phyloP scores from a whole-genome alignment of 1,140 invertebrate genomes.

The Leptinotarsa defecta region DNA sequence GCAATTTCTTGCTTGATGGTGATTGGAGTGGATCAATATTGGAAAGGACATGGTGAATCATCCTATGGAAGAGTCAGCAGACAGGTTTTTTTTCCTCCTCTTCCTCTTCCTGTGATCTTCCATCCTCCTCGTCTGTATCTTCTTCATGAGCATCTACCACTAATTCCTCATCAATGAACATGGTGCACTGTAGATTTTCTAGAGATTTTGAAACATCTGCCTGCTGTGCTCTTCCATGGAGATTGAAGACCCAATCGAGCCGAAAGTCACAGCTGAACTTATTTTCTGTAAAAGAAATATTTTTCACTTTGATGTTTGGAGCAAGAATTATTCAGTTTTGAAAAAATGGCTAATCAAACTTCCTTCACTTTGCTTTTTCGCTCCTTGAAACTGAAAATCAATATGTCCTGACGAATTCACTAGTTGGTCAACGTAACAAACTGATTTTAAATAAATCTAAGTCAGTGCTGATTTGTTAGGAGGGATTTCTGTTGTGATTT shows the following conservation, averaged over 20 bases:
- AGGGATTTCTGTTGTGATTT: too few relatives aligned
- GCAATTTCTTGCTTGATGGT: conserved; percentile 18
- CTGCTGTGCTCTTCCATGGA: conserved; percentile 4
- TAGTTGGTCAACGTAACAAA: too few relatives aligned
- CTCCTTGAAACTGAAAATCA: too few relatives aligned
- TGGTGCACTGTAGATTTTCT: conserved; percentile 18
- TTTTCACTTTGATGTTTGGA: neutral
- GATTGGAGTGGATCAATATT: conserved; percentile 6
- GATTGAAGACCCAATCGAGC: conserved; percentile 15
- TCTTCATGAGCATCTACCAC: neutral
- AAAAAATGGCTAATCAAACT: too few relatives aligned
- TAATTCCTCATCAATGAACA: conserved; percentile 2
- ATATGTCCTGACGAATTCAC: too few relatives aligned
- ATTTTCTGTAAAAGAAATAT: conserved; percentile 20
- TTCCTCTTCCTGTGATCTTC: too few relatives aligned
- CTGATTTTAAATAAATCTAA: too few relatives aligned
- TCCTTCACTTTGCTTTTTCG: too few relatives aligned
- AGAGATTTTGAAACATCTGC: neutral
- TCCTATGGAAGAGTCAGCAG: neutral
- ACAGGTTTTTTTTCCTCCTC: neutral
- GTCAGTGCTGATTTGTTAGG: too few relatives aligned
- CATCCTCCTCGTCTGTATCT: too few relatives aligned
- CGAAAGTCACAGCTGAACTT: conserved; percentile 25
- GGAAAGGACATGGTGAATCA: conserved; percentile 9
- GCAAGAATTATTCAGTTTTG: too few relatives aligned